A percentile compares a stretch with the other conserved stretches of the same genome.
Evolutionary conservation across 2,888 invertebrate genomes (phyloP).

Genomic region (Fissipunctia ypsillon): DNA sequence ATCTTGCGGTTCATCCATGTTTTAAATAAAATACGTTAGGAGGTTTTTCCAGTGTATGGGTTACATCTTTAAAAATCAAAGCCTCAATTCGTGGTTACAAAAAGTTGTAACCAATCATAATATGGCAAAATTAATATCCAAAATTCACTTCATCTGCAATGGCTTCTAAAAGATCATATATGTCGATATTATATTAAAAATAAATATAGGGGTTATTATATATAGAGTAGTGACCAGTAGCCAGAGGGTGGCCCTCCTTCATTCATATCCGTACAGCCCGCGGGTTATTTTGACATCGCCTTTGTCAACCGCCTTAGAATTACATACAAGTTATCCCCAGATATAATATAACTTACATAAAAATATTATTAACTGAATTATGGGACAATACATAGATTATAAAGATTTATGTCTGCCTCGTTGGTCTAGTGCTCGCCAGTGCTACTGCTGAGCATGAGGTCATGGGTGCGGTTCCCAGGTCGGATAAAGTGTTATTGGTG

Average conservation of each 20-base stretch:
- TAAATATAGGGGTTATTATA: conserved; percentile 45
- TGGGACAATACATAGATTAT: conserved; percentile 39
- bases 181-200: conserved; percentile 29
- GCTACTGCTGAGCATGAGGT: no score
- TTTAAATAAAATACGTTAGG: background rate
- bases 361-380: conserved; percentile 68
- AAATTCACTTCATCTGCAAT: background rate
- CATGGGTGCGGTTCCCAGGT: no score
- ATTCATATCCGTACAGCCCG: conserved; percentile 67
- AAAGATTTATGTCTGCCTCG: no score
- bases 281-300: conserved; percentile 63
- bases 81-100: background rate
- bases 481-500: no score
- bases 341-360: conserved; percentile 59
- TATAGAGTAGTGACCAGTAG: conserved; percentile 3
- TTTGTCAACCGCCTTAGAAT: conserved; percentile 61
- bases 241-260: conserved; percentile 30
- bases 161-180: background rate
- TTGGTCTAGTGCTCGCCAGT: no score
- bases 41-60: no score
- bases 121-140: no score
- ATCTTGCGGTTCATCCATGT: background rate
- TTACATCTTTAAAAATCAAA: no score
- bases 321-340: conserved; percentile 60
- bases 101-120: background rate